These are phyloP conservation scores for Hypomecis punctinalis DNA, from an alignment of 2,888 invertebrate genomes.

Conservation along the genomic window DNA sequence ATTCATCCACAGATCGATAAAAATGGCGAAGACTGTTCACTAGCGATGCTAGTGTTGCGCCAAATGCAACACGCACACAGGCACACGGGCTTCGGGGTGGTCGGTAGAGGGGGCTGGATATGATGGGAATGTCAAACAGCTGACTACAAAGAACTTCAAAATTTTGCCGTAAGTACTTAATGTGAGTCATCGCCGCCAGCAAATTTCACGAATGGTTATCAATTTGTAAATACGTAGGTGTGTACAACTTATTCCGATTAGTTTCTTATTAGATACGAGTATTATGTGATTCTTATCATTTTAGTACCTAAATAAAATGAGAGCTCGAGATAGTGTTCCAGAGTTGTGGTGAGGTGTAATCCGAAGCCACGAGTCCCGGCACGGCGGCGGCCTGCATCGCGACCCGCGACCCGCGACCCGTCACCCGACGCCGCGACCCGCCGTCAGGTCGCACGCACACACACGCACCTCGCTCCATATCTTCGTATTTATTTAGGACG, in stretches of 20 bases:
- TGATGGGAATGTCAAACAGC: slow-evolving; percentile 73
- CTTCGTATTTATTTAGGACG: slow-evolving; percentile 49
- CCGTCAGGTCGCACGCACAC: slow-evolving; percentile 31
- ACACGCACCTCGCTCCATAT: slow-evolving; percentile 22
- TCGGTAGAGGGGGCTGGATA: slow-evolving; percentile 34
- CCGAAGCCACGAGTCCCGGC: neutral
- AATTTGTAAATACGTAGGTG: too few relatives aligned
- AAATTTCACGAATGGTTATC: too few relatives aligned
- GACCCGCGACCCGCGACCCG: slow-evolving; percentile 11
- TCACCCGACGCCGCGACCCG: slow-evolving; percentile 22
- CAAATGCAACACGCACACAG: slow-evolving; percentile 62
- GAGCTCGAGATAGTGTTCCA: too few relatives aligned
- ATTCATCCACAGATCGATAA: slow-evolving; percentile 65
- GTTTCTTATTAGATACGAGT: too few relatives aligned
- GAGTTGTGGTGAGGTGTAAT: neutral
- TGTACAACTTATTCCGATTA: too few relatives aligned
- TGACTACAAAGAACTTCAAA: slow-evolving; percentile 70
- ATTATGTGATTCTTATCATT: too few relatives aligned
- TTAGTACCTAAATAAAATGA: too few relatives aligned
- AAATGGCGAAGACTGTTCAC: slow-evolving; percentile 58
- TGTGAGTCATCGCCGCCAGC: slow-evolving; percentile 23
- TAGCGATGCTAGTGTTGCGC: slow-evolving; percentile 59
- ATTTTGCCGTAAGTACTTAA: slow-evolving; percentile 42
- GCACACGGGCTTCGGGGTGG: slow-evolving; percentile 33
- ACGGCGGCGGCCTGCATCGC: slow-evolving; percentile 3